Evolutionary conservation across 2,888 invertebrate species (phyloP).

Genomic region (Melanotus villosus): DNA sequence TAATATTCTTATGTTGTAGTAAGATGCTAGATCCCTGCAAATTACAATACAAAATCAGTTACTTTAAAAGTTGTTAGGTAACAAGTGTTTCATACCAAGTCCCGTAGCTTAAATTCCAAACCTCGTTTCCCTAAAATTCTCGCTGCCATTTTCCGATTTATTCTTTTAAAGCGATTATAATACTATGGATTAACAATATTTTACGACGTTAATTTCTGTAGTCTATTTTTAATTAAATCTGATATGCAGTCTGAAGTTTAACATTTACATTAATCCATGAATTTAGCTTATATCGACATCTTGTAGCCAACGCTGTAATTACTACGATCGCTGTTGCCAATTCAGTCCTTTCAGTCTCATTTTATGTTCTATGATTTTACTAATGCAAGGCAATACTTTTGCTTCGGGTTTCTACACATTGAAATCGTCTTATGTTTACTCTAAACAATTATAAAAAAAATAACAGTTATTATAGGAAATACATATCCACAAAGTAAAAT

Average conservation of each 20-base stretch:
- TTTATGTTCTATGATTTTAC: no score
- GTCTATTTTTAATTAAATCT: background rate
- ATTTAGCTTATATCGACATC: no score
- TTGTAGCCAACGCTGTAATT: background rate
- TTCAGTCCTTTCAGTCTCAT: no score
- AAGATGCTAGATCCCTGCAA: constrained; percentile 1
- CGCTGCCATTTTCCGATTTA: constrained; percentile 51
- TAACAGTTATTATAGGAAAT: no score
- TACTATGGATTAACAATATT: background rate
- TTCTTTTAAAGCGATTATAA: no score
- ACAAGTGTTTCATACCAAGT: constrained; percentile 30
- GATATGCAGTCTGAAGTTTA: background rate
- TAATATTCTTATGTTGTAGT: constrained; percentile 3
- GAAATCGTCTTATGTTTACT: no score
- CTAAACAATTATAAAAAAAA: no score
- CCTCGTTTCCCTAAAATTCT: constrained; percentile 53
- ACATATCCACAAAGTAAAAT: no score
- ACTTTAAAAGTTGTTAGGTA: constrained; percentile 6
- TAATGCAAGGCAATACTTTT: no score
- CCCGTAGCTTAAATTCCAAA: constrained; percentile 47
- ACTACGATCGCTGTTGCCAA: no score
- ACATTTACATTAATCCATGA: no score
- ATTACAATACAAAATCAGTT: background rate
- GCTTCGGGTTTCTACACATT: no score
- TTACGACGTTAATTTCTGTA: background rate